Evolutionary conservation across 2,113 vertebrate species (phyloP).

Genomic region (Syrrhaptes paradoxus): DNA sequence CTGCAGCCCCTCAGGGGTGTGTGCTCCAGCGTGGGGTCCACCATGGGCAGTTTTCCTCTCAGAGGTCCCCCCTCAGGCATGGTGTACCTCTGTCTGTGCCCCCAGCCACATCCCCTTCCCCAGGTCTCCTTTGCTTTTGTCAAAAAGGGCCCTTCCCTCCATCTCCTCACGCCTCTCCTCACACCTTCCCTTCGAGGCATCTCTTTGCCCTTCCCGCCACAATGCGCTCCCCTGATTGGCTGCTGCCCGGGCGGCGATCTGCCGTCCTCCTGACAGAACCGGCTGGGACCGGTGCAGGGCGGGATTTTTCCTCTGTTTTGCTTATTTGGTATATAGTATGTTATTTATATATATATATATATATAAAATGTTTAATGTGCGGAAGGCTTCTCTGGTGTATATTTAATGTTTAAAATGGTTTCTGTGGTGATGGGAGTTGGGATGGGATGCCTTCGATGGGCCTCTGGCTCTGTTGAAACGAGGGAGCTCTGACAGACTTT

Average conservation of each 20-base stretch:
- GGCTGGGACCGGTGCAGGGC: fast-evolving
- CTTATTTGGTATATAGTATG: background rate
- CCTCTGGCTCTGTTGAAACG: background rate
- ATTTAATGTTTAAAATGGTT: background rate
- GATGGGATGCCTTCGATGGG: background rate
- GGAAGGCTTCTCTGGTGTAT: background rate
- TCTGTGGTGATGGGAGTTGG: background rate
- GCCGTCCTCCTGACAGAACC: background rate
- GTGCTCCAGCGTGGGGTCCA: background rate
- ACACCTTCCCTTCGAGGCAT: too few species aligned
- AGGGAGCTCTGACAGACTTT: background rate
- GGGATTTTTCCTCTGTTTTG: fast-evolving
- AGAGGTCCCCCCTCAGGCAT: background rate
- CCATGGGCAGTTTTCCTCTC: fast-evolving
- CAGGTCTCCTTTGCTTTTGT: background rate
- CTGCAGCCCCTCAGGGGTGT: background rate
- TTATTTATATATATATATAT: background rate
- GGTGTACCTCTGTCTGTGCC: fast-evolving
- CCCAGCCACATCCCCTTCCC: background rate
- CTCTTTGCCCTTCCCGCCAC: too few species aligned
- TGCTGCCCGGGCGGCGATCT: background rate
- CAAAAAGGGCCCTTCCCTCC: fast-evolving
- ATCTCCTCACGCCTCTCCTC: fast-evolving
- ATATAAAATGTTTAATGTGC: background rate
- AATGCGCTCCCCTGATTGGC: background rate